Conservation (phyloP, 1,140 invertebrate genomes). For the Drosophila triauraria region DNA sequence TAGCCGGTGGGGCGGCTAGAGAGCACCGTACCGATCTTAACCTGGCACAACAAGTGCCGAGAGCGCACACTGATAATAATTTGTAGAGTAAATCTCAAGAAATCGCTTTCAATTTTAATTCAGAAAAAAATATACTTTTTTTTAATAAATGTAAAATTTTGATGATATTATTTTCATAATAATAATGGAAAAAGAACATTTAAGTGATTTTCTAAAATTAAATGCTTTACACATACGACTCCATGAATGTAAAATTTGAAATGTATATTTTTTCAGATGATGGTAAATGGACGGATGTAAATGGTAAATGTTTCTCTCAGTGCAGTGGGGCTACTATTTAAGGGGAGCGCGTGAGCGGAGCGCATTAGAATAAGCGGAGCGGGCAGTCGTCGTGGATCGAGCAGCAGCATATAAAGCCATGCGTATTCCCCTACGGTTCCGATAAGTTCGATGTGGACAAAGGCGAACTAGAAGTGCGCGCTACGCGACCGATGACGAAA, state of each 20-base stretch:
- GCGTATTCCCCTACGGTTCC: not conserved
- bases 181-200: too few species aligned
- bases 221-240: too few species aligned
- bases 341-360: constrained; percentile 9
- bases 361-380: constrained; percentile 48
- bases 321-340: constrained; percentile 13
- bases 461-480: not conserved
- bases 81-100: too few species aligned
- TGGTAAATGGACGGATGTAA: too few species aligned
- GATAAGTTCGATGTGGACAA: constrained; percentile 28
- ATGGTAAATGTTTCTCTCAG: not conserved
- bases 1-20: not conserved
- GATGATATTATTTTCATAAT: too few species aligned
- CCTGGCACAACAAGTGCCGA: constrained; percentile 27
- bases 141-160: too few species aligned
- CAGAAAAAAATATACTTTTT: too few species aligned
- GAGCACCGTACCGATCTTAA: constrained; percentile 33
- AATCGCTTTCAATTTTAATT: too few species aligned
- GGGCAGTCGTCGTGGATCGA: constrained; percentile 11
- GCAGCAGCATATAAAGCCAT: not conserved
- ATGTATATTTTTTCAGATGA: too few species aligned
- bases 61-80: not conserved
- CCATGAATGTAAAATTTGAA: not conserved
- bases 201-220: too few species aligned
- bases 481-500: constrained; percentile 19